Evolutionary conservation across 2,888 invertebrate genomes (phyloP).

Genomic region (Drosophila atroscutellata): DNA sequence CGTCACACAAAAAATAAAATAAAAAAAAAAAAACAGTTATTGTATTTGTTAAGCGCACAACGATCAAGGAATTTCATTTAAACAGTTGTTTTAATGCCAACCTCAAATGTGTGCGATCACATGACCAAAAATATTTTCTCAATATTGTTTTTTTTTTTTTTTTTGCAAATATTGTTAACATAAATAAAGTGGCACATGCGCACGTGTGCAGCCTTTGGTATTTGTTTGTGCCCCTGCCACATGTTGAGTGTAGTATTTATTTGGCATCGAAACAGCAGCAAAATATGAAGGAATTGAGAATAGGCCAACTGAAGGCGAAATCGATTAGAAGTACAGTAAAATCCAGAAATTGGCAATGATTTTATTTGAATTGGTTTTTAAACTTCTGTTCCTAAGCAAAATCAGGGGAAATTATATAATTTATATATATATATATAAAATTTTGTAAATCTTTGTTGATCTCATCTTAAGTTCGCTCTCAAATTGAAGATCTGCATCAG

Average conservation of each 20-base stretch:
- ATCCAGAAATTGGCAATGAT: neutral
- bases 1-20: slow-evolving; percentile 4
- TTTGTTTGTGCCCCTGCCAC: slow-evolving; percentile 7
- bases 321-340: neutral
- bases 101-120: slow-evolving; percentile 26
- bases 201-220: neutral
- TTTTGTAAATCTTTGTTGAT: neutral
- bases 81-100: slow-evolving; percentile 56
- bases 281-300: neutral
- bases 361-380: neutral
- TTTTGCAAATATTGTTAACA: slow-evolving; percentile 18
- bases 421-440: neutral
- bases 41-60: slow-evolving; percentile 46
- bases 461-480: neutral
- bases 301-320: neutral
- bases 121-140: slow-evolving; percentile 21
- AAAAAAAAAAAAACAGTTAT: slow-evolving; percentile 9
- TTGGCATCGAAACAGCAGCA: neutral
- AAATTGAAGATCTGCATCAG: neutral
- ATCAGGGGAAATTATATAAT: too few species aligned
- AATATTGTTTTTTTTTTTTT: neutral
- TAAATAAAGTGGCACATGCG: slow-evolving; percentile 14
- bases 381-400: neutral
- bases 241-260: neutral
- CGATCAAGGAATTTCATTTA: slow-evolving; percentile 59